Percentiles rank a stretch among this genome's conserved stretches.
Conservation (phyloP, 2,888 invertebrate species). For the Volucella inflata region DNA sequence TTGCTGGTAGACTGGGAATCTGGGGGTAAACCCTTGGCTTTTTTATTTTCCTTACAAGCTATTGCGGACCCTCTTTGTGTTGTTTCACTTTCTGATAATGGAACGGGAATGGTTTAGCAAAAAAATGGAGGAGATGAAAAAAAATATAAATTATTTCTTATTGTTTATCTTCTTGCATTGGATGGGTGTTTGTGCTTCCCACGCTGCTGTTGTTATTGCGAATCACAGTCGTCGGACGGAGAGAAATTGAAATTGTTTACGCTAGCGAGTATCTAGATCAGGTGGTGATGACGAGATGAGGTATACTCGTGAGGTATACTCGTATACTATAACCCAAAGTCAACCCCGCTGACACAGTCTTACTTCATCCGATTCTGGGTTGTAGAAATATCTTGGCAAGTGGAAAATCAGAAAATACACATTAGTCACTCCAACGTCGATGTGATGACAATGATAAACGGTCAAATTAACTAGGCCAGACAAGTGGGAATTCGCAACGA, state of each 20-base stretch:
- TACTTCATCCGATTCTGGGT: not conserved
- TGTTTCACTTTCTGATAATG: constrained; percentile 27
- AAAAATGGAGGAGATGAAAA: constrained; percentile 6
- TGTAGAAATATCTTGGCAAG: constrained; percentile 27
- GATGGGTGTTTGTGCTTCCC: constrained; percentile 27
- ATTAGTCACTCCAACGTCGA: constrained; percentile 23
- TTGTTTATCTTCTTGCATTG: constrained; percentile 30
- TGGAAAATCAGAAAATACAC: not conserved
- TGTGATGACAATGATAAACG: constrained; percentile 56
- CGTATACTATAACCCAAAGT: not conserved
- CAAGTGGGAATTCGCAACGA: constrained; percentile 18
- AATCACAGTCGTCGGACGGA: not conserved
- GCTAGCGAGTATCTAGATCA: constrained; percentile 49
- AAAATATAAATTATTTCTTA: constrained; percentile 9
- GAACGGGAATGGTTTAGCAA: not conserved
- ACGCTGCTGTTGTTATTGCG: constrained; percentile 21
- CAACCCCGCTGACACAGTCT: not conserved
- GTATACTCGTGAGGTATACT: not conserved
- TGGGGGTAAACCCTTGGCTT: not conserved
- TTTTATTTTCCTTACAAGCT: constrained; percentile 4
- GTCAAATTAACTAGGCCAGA: constrained; percentile 62
- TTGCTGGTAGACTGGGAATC: too few species aligned
- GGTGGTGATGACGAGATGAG: constrained; percentile 36
- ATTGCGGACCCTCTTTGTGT: constrained; percentile 30
- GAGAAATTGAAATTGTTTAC: constrained; percentile 49